phyloP scores from a whole-genome alignment of 2,888 invertebrate genomes.

The Eupithecia subumbrata region DNA sequence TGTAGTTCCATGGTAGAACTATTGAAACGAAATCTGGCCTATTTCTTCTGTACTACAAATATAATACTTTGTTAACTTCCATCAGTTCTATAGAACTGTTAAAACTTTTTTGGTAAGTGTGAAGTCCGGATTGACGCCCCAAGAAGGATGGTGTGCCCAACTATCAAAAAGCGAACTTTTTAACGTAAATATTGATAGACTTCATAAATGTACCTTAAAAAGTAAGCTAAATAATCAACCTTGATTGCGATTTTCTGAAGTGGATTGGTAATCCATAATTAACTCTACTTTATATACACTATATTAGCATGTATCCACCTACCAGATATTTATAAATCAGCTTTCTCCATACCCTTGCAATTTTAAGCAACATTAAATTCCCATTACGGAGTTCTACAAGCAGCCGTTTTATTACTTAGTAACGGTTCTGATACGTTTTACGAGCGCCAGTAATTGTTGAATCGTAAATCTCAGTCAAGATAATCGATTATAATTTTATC shows the following conservation, averaged over 20 bases:
- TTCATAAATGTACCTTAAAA: neutral
- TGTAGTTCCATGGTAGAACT: too few relatives aligned
- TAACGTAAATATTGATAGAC: neutral
- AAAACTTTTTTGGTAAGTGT: too few relatives aligned
- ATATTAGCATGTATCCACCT: neutral
- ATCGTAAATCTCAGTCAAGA: constrained; percentile 8
- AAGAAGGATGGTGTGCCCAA: too few relatives aligned
- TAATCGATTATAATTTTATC: constrained; percentile 14
- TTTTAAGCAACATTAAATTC: constrained; percentile 9
- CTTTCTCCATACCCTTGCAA: neutral
- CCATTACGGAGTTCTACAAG: constrained; percentile 2
- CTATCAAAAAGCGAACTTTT: neutral
- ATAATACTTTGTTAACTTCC: too few relatives aligned
- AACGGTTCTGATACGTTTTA: constrained; percentile 15
- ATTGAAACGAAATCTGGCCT: too few relatives aligned
- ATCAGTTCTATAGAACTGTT: too few relatives aligned
- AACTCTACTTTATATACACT: neutral
- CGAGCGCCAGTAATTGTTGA: constrained; percentile 12
- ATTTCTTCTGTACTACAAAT: too few relatives aligned
- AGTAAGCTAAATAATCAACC: neutral
- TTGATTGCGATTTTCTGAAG: neutral
- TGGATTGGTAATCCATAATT: too few relatives aligned
- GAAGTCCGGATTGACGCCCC: too few relatives aligned
- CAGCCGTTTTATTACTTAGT: constrained; percentile 14
- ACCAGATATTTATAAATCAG: neutral